Conservation (phyloP, 1,140 invertebrate species). For the Triops cancriformis region DNA sequence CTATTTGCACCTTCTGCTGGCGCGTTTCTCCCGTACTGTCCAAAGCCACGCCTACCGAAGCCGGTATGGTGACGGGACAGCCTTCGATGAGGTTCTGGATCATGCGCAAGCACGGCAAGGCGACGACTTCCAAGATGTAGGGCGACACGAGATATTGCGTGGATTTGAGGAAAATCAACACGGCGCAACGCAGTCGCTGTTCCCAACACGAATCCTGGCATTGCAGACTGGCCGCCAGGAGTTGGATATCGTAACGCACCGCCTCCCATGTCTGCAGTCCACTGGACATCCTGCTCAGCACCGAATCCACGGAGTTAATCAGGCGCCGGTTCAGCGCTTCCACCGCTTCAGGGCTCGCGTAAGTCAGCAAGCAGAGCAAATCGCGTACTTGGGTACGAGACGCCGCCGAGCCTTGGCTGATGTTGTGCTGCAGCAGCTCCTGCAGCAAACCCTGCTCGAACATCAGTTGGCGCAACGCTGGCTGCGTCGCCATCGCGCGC, state of each 20-base stretch:
- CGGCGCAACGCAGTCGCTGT: conserved; percentile 76
- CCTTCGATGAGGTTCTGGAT: conserved; percentile 63
- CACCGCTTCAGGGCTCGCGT: conserved; percentile 78
- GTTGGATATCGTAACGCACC: conserved; percentile 74
- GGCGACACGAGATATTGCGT: conserved; percentile 60
- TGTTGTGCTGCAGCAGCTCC: conserved; percentile 82
- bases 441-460: conserved; percentile 80
- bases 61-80: conserved; percentile 19
- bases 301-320: conserved; percentile 59
- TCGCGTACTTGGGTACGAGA: conserved; percentile 53
- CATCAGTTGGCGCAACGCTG: conserved; percentile 62
- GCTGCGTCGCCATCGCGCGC: conserved; percentile 78
- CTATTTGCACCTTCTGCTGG: conserved; percentile 38
- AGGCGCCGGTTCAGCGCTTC: conserved; percentile 74
- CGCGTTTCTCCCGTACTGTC: background rate
- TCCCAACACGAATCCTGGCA: conserved; percentile 95
- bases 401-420: conserved; percentile 59
- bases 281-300: conserved; percentile 38
- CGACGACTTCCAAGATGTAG: conserved; percentile 64
- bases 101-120: conserved; percentile 75
- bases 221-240: conserved; percentile 76
- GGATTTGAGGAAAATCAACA: conserved; percentile 70
- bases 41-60: background rate
- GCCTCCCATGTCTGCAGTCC: conserved; percentile 55
- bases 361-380: conserved; percentile 78